Evolutionary conservation across 2,113 vertebrate species (phyloP), one percentile per base, ranked within the genome.

Genomic region (Leucopsar rothschildi): DNA sequence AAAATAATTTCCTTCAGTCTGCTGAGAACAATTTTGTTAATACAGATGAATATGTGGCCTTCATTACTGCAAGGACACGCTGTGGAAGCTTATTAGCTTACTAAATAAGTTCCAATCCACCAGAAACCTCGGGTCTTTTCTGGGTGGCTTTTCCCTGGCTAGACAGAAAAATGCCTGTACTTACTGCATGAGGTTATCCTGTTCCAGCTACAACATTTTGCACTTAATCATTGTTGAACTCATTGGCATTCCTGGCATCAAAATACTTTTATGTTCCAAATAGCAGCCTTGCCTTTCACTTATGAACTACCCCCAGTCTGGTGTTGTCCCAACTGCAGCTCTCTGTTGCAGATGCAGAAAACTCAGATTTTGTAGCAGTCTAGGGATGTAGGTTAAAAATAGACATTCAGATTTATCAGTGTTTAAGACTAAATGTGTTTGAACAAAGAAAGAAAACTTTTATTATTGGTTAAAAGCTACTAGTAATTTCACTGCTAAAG

Each of bases 301-400:
- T 22, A 44, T 17, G 47, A 68, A 3, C 18, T 1, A 2, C 2
- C 13, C 11, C 7, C 11, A n/a, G 16, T 7, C 4, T 72, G 21
- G 29, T 92, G 21, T 9, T 47, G 19, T 44, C 44, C 39, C 33
- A 71, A 8, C 28, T 56, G 16, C 3, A 2, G 12, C 35, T 82
- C 23, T 70, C 20, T 70, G 7, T 52, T 68, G 21, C 37, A 72
- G 45, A 14, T 49, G 15, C 13, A 69, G 17, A 90, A 82, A 75
- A 39, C 14, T 68, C 33, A 35, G 11, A 69, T 61, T 81, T 49
- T 63, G 12, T 44, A 63, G 35, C 12, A 82, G 18, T 3, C 49
- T 84, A 25, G 39, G 71, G 29, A 28, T 52, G 24, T 2, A 82
- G 11, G 23, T 28, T 56, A 12, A 64, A 82, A 85, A 45, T 0